phyloP scores from a whole-genome alignment of 2,888 invertebrate species.

The Phyllotreta cruciferae region DNA sequence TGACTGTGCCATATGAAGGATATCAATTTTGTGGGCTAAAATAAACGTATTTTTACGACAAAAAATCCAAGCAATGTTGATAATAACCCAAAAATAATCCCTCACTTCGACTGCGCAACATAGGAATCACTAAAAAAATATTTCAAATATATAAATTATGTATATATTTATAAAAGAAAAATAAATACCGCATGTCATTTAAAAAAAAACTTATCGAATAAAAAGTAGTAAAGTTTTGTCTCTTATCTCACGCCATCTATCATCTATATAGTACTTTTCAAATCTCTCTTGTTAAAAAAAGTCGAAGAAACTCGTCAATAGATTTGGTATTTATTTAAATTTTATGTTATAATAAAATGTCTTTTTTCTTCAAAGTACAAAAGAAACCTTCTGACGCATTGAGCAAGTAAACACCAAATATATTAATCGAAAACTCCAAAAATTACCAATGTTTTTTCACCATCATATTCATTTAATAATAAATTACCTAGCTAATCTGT shows the following conservation, averaged over 20 bases:
- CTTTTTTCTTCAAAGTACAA: conserved; percentile 5
- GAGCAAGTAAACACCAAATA: conserved; percentile 6
- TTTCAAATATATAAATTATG: conserved; percentile 47
- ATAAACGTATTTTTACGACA: not conserved
- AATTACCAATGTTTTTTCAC: conserved; percentile 29
- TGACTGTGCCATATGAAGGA: not conserved
- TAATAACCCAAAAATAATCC: conserved; percentile 28
- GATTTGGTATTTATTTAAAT: no score
- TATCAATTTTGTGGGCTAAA: not conserved
- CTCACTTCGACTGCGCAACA: conserved; percentile 42
- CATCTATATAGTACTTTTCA: conserved; percentile 50
- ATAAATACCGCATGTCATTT: conserved; percentile 52
- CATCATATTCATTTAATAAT: conserved; percentile 33
- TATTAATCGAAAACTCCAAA: conserved; percentile 10
- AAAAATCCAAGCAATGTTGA: conserved; percentile 15
- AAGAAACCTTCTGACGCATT: not conserved
- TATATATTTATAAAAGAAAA: conserved; percentile 48
- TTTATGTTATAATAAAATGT: not conserved
- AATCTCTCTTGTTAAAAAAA: conserved; percentile 9
- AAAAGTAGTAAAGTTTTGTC: conserved; percentile 50
- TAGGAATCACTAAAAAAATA: conserved; percentile 56
- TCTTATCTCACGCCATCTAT: conserved; percentile 51
- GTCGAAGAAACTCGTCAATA: no score
- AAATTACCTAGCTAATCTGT: conserved; percentile 42
- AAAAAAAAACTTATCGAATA: conserved; percentile 48